Base-by-base conservation (phyloP, 2,888 invertebrate genomes). In the Dolichopus griseipennis region DNA sequence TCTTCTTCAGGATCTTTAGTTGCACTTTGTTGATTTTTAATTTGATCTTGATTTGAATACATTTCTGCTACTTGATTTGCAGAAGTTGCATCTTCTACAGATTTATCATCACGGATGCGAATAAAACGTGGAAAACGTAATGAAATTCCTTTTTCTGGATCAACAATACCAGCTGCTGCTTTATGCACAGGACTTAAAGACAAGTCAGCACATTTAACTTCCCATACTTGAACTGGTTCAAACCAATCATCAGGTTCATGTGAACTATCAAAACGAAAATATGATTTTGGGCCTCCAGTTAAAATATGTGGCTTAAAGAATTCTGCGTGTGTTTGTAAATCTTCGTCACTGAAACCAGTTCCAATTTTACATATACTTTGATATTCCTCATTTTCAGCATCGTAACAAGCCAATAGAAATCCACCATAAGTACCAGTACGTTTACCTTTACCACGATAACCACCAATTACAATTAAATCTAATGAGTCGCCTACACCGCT, bases 401-500 rank as follows among this genome's bases (percentile, higher is more conserved):
- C 96, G 79, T 95, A 93, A 79, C 95, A 96, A 0, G 94, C 98
- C 67, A 99, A 84, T 69, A 99, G 85, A 81, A 97, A 99, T 10
- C 98, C 98, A 15, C 99, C 99, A 79, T 91, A 97, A 15, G 85
- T 86, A 2, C 97, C 97, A 0, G 95, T 91, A 65, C 99, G 86
- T 81, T 93, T 94, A 20, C 99, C 99, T 74, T 90, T 90, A 0
- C 99, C 99, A 67, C 86, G 81, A 83, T 95, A 98, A 0, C 93
- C 98, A 66, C 99, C 99, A 71, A 99, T 89, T 0, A 97, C 96
- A 1, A 97, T 95, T 65, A 93, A 87, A 84, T 99, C 99, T 52
- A 99, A 82, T 0, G 97, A 97, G 83, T 99, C 99, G 1, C 98
- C 98, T 10, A 94, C 90, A 61, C 96, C 96, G 37, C 97, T 94